Conservation (phyloP, 2,797 vertebrate species). For the Borostomias antarcticus region DNA sequence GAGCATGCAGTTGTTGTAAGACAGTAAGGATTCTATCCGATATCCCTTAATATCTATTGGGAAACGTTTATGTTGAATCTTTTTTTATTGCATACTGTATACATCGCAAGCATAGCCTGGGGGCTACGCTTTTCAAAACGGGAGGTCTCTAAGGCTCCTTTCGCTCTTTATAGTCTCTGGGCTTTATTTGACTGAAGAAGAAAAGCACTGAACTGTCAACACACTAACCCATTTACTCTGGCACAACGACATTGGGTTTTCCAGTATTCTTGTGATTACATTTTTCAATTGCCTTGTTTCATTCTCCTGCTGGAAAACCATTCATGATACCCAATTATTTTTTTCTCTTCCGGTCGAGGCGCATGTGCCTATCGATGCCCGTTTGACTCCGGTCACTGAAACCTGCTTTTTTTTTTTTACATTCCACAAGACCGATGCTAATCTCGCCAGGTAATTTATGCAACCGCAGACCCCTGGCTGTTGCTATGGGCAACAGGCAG, state of each 20-base stretch:
- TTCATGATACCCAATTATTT: conserved; percentile 67
- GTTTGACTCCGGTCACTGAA: conserved; percentile 50
- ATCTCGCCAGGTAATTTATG: conserved; percentile 61
- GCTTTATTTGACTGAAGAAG: conserved; percentile 22
- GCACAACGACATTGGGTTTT: conserved; percentile 45
- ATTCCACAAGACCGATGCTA: conserved; percentile 57
- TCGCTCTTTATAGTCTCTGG: conserved; percentile 4
- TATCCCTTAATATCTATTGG: neutral
- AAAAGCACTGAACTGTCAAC: conserved; percentile 38
- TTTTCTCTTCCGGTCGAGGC: conserved; percentile 38
- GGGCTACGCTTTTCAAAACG: too few species aligned
- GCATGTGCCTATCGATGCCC: conserved; percentile 37
- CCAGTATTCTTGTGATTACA: conserved; percentile 50
- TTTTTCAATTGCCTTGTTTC: conserved; percentile 53
- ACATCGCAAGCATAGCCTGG: neutral
- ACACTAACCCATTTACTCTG: conserved; percentile 47
- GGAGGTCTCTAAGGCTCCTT: neutral
- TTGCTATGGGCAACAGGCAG: conserved; percentile 17
- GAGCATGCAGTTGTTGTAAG: neutral
- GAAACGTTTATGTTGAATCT: too few species aligned
- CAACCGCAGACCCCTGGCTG: conserved; percentile 9
- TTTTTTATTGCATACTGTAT: neutral
- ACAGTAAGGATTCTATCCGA: neutral
- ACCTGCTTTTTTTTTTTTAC: conserved; percentile 41
- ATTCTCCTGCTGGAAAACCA: conserved; percentile 52